Conservation (phyloP, 2,113 vertebrate species). For the Orthonyx spaldingii region DNA sequence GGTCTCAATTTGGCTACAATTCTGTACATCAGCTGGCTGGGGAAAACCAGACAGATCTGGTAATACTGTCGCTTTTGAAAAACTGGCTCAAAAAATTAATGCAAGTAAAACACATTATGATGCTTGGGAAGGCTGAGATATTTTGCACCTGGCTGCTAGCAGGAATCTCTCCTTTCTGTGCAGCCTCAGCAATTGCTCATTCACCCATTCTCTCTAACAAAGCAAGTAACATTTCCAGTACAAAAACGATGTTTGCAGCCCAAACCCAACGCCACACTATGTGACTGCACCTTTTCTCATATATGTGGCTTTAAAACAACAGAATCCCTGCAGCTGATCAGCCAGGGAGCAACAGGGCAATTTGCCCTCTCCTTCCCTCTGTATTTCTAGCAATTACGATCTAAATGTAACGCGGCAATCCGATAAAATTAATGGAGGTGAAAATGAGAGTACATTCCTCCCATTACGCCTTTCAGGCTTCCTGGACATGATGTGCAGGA, state of each 20-base stretch:
- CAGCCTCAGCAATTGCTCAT: background rate
- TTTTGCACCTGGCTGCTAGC: background rate
- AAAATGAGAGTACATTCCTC: conserved; percentile 31
- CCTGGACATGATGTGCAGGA: background rate
- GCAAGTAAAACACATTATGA: background rate
- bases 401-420: background rate
- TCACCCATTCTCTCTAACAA: background rate
- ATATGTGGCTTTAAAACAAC: background rate
- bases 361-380: background rate
- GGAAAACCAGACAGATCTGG: background rate
- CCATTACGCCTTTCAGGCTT: background rate
- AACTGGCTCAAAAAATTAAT: background rate
- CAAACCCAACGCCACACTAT: rapidly evolving
- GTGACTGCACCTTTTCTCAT: background rate
- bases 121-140: background rate
- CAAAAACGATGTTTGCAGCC: background rate
- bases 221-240: background rate
- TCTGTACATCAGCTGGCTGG: background rate
- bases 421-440: conserved; percentile 36
- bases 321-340: background rate
- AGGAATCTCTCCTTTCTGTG: background rate
- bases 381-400: background rate
- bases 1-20: background rate
- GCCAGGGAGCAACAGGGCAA: background rate
- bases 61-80: background rate